Base-by-base conservation (phyloP, 2,797 vertebrate genomes). In the Tiaroga cobitis region DNA sequence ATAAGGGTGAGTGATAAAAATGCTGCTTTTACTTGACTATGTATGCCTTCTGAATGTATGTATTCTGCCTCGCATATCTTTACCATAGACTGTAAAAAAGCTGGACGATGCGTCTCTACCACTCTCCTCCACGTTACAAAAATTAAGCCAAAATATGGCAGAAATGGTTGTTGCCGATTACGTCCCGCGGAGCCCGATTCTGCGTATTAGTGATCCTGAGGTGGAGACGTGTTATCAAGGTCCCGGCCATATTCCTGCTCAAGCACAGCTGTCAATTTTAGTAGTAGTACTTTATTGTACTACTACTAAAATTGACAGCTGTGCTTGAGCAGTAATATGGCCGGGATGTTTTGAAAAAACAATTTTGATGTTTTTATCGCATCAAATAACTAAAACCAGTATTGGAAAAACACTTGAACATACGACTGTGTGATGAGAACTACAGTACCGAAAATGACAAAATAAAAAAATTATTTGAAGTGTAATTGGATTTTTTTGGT, bases 1-100 rank as follows among this genome's bases (percentile, higher is more conserved):
- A 94, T 92, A 95, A 96, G 92, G 98, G 98, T 98, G 93, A 93
- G 96, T 69, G 32, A 32, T 32, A 1, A 61, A 68, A n/a, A 84
- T 51, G 3, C 24, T 74, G 26, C 34, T 16, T 51, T 21, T 24
- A 32, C 7, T 51, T 24, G 29, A 51, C 15, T 56, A 6, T 49
- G 46, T 24, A 29, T 37, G 65, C 43, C 43, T 13, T 46, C 43
- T 46, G 11, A 10, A 41, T 46, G 43, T 10, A 46, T 46, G 43
- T 15, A 32, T 79, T 77, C 41, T 68, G 16, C 9, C 16, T 19
- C 21, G 18, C 26, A 63, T 3, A 56, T 56, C 2, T 51, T 39
- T 59, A 70, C 24, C 21, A 59, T n/a, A 59, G 54, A 59, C 21
- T 56, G 8, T 49, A 56, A 56, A 56, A 54, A 56, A 56, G 3